Base-by-base conservation (phyloP, 2,888 invertebrate genomes). In the Cantharis rufa region DNA sequence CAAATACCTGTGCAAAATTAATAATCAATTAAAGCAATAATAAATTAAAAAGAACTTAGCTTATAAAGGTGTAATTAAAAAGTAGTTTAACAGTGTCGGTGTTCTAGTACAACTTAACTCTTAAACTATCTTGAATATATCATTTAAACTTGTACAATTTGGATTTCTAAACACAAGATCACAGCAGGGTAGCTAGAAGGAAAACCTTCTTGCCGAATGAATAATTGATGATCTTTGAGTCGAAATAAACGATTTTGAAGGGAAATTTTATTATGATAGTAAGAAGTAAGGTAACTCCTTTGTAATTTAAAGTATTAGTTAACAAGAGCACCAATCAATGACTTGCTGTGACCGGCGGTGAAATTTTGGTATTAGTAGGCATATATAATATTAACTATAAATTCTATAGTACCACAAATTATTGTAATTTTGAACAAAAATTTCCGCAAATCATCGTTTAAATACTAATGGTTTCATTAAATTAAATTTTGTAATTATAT, bases 151-250 rank as follows among this genome's bases (percentile, higher is more conserved):
- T 48, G 48, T 48, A n/a, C 48, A 48, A 72, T 64, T 72, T 72
- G 48, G 72, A 48, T 72, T 72, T 72, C 72, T 48, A 72, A 72
- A 72, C 72, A 72, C 66, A 66, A 72, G 72, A 71, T 71, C 63
- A 71, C 71, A 63, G 63, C 71, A 27, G 71, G 71, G 28, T 63
- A 72, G 72, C 66, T 64, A 24, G 72, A 66, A 72, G 72, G 66
- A 61, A 66, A 72, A 72, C 72, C 66, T 48, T 72, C 72, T 72
- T 72, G 66, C 64, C 48, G 66, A 66, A 72, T 72, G 72, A 72
- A 72, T 72, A 72, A 72, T 72, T 72, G 72, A 72, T 72, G 72
- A 72, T 72, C 72, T 72, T 24, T 66, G 72, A 66, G 64, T 72
- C 66, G 72, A 72, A 66, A 72, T 72, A 72, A 72, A 72, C 72